Conservation (phyloP, 1,140 invertebrate species). For the Drosophila nebulosa region DNA sequence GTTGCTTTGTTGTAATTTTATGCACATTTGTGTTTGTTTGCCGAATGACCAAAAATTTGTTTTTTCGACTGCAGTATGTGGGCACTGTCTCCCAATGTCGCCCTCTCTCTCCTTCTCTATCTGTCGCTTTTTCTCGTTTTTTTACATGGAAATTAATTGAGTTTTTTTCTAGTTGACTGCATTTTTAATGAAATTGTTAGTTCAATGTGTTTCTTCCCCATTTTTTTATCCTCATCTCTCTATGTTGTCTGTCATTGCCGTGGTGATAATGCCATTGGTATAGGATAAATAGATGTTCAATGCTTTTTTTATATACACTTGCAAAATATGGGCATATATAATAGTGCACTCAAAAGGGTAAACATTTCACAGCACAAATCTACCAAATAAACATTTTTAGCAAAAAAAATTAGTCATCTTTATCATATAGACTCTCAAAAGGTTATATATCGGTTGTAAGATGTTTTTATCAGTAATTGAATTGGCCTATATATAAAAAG, state of each 20-base stretch:
- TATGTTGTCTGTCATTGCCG: constrained; percentile 46
- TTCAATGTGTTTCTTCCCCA: constrained; percentile 45
- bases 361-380: too few species aligned
- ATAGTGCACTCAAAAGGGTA: too few species aligned
- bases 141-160: constrained; percentile 74
- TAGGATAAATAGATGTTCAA: background rate
- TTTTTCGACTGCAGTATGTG: constrained; percentile 54
- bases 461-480: too few species aligned
- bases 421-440: too few species aligned
- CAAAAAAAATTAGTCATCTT: too few species aligned
- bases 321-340: background rate
- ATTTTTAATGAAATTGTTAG: constrained; percentile 80
- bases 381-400: too few species aligned
- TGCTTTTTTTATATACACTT: background rate
- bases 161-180: constrained; percentile 80
- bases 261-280: constrained; percentile 57
- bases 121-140: constrained; percentile 39
- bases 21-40: constrained; percentile 78
- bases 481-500: background rate
- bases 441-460: too few species aligned
- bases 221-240: constrained; percentile 32
- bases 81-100: background rate
- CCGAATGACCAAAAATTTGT: constrained; percentile 69
- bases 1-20: constrained; percentile 73
- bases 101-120: constrained; percentile 16